A percentile compares a stretch with the other conserved stretches of the same genome.
These are phyloP conservation scores for Hemibagrus wyckioides DNA, from an alignment of 2,113 vertebrate species.

Conservation along the genomic window DNA sequence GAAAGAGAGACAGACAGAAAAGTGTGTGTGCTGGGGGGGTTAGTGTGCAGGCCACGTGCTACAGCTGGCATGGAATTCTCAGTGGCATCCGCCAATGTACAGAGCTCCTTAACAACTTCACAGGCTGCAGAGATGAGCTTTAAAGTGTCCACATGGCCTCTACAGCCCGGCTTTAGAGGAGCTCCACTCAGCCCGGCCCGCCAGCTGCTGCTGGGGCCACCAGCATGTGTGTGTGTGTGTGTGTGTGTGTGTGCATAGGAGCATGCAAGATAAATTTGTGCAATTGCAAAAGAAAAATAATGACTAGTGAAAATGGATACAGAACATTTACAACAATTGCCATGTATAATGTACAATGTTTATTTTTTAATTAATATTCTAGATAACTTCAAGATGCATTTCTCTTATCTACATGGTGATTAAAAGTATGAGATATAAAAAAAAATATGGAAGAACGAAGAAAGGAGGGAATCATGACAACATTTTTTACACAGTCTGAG, in stretches of 20 bases:
- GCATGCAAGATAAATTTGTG: slow-evolving; percentile 37
- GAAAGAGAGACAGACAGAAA: slow-evolving; percentile 60
- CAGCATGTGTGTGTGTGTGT: slow-evolving; percentile 45
- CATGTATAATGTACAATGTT: neutral
- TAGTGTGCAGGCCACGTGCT: slow-evolving; percentile 56
- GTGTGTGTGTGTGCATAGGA: slow-evolving; percentile 37
- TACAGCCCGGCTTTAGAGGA: slow-evolving; percentile 76
- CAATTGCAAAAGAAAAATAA: slow-evolving; percentile 11
- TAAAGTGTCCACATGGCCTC: slow-evolving; percentile 81
- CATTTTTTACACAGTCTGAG: neutral
- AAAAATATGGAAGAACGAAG: neutral
- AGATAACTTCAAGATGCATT: neutral
- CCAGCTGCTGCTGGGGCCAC: slow-evolving; percentile 62
- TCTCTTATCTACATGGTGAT: neutral
- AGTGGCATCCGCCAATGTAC: slow-evolving; percentile 78
- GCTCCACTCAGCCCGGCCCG: slow-evolving; percentile 61
- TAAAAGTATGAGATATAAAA: neutral
- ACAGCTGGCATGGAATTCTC: slow-evolving; percentile 80
- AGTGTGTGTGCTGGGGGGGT: slow-evolving; percentile 54
- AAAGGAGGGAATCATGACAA: neutral
- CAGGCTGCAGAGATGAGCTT: slow-evolving; percentile 80
- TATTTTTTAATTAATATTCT: neutral
- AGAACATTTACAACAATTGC: neutral
- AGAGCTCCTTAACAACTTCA: slow-evolving; percentile 83
- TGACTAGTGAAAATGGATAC: neutral